Base-by-base conservation (phyloP, 2,888 invertebrate species). In the Diogma glabrata region DNA sequence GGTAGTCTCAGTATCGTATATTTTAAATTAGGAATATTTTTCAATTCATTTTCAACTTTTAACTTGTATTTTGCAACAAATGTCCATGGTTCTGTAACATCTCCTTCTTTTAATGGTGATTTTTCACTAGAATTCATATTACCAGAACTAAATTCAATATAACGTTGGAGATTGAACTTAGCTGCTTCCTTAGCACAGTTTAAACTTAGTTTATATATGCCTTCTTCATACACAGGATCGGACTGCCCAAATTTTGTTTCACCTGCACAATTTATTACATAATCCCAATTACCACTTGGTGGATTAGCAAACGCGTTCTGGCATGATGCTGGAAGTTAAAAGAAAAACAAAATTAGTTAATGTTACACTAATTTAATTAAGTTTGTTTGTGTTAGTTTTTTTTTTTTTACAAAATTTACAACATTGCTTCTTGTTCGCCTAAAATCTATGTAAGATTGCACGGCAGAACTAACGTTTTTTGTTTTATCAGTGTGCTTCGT, bases 161-260 rank as follows among this genome's bases (percentile, higher is more conserved):
- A 90, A 53, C 81, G 73, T 47, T 78, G 77, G 3, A 82, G 84
- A 50, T 78, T 76, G 50, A 78, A 74, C 57, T 75, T 75, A 4
- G 81, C 82, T 23, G 91, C 87, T 66, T 84, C 79, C 55, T 76
- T 77, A 10, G 89, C 90, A 69, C 91, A 91, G 64, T 91, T 91
- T 33, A 81, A 61, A 66, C 88, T 88, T 30, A 94, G 73, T 59
- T 87, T 87, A 53, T 81, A 75, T 57, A 93, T 86, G 12, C 94
- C 93, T 67, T 94, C 93, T 60, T 83, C 80, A 69, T 93, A 94
- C 17, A 94, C 88, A 3, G 88, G 84, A 66, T 92, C 91, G 10
- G 84, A 84, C 72, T 92, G 90, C 14, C 88, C 87, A 51, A 81
- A 79, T 65, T 91, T 85, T 4, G 92, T 93, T 72, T 94, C 94